phyloP scores from a whole-genome alignment of 2,888 invertebrate species.

The Tubulanus polymorphus region DNA sequence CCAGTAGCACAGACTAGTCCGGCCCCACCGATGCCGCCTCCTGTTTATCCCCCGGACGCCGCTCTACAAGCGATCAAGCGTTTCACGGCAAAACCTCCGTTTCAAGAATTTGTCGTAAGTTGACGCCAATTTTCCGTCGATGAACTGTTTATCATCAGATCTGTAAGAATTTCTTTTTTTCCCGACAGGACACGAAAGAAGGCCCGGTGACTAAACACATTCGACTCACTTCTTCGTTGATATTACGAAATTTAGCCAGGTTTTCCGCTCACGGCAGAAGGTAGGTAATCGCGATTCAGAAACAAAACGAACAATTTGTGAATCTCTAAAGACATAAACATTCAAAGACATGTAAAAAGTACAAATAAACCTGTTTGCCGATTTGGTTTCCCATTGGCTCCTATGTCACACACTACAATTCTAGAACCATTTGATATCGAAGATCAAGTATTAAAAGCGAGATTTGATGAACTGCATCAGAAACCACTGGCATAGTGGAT shows the following conservation, averaged over 20 bases:
- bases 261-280: conserved; percentile 79
- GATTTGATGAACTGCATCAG: too few species aligned
- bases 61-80: conserved; percentile 95
- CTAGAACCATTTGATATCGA: too few species aligned
- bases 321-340: too few species aligned
- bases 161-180: neutral
- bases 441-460: too few species aligned
- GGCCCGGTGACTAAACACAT: conserved; percentile 99
- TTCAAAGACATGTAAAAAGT: too few species aligned
- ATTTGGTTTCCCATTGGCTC: too few species aligned
- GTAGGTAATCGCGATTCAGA: conserved; percentile 57
- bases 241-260: conserved; percentile 93
- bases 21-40: conserved; percentile 62
- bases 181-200: conserved; percentile 88
- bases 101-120: conserved; percentile 47
- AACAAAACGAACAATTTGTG: too few species aligned
- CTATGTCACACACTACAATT: too few species aligned
- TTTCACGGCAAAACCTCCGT: conserved; percentile 67
- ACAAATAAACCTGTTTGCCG: too few species aligned
- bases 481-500: too few species aligned
- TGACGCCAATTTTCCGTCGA: neutral
- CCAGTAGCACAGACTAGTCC: conserved; percentile 46
- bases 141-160: neutral
- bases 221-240: conserved; percentile 91
- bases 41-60: conserved; percentile 92